Conservation (phyloP, 1,140 invertebrate species). For the Drosophila ironensis region DNA sequence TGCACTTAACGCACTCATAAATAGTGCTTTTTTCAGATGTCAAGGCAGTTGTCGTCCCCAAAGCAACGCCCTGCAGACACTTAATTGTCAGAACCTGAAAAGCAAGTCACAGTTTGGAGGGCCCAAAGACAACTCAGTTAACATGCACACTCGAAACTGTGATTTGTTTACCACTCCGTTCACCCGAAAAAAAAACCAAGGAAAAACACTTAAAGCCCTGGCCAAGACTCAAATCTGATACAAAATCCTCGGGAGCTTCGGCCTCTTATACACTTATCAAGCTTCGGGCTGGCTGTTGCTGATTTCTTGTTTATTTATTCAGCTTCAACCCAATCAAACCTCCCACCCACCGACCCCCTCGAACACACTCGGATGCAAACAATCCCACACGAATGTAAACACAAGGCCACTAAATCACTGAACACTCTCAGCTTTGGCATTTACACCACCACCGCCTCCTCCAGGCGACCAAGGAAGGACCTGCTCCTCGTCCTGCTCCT, state of each 20-base stretch:
- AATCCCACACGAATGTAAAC: slow-evolving; percentile 61
- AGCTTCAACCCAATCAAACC: slow-evolving; percentile 72
- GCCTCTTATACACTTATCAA: slow-evolving; percentile 69
- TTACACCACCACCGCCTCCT: slow-evolving; percentile 45
- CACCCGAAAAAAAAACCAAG: neutral
- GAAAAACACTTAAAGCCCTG: slow-evolving; percentile 35
- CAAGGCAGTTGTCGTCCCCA: slow-evolving; percentile 28
- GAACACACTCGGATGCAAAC: slow-evolving; percentile 30
- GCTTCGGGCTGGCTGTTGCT: slow-evolving; percentile 46
- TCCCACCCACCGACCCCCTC: slow-evolving; percentile 29
- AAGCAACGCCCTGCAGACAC: slow-evolving; percentile 6
- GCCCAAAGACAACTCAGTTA: slow-evolving; percentile 23
- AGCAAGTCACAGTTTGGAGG: slow-evolving; percentile 7
- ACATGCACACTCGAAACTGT: slow-evolving; percentile 31
- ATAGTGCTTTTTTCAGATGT: slow-evolving; percentile 32
- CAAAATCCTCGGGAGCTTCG: slow-evolving; percentile 40
- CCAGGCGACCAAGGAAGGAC: slow-evolving; percentile 9
- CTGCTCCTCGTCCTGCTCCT: slow-evolving; percentile 6
- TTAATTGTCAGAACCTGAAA: slow-evolving; percentile 51
- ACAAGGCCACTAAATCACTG: slow-evolving; percentile 70
- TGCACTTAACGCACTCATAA: neutral
- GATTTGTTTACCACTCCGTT: slow-evolving; percentile 31
- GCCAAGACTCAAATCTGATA: slow-evolving; percentile 39
- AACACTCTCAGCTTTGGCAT: slow-evolving; percentile 70
- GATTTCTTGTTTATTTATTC: slow-evolving; percentile 76